Percentiles rank a stretch among this genome's conserved stretches.
Evolutionary conservation across 2,113 vertebrate species (phyloP).

Genomic region (Neoarius graeffei): DNA sequence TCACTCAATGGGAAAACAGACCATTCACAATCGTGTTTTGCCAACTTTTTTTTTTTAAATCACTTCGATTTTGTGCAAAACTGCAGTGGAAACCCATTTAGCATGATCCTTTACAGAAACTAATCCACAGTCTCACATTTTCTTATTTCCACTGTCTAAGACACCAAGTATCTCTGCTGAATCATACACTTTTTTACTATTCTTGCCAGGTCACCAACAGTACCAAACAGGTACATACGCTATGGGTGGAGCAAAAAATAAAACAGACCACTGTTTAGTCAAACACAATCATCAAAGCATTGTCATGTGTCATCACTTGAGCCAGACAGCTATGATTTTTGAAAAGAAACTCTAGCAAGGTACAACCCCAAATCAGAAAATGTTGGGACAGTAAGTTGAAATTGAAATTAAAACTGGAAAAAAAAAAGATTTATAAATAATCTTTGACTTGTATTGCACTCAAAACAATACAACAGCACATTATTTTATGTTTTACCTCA

Average conservation of each 20-base stretch:
- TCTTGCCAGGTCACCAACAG: neutral
- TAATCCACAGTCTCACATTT: neutral
- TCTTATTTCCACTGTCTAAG: neutral
- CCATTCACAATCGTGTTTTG: too few relatives aligned
- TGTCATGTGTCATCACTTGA: neutral
- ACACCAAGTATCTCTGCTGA: neutral
- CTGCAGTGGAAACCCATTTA: too few relatives aligned
- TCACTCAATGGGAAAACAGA: too few relatives aligned
- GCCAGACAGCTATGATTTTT: neutral
- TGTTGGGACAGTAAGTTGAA: too few relatives aligned
- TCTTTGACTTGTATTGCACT: too few relatives aligned
- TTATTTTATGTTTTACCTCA: too few relatives aligned
- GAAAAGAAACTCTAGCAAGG: neutral
- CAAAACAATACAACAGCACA: too few relatives aligned
- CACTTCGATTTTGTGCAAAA: too few relatives aligned
- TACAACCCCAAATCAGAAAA: too few relatives aligned
- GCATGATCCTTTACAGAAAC: neutral
- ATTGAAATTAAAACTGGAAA: too few relatives aligned
- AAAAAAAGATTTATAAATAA: too few relatives aligned
- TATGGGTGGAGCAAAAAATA: neutral
- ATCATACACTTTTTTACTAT: neutral
- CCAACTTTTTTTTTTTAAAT: too few relatives aligned
- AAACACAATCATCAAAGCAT: neutral
- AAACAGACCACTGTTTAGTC: neutral
- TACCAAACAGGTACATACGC: neutral